Conservation (phyloP, 2,113 vertebrate genomes). For the Nymphicus hollandicus region DNA sequence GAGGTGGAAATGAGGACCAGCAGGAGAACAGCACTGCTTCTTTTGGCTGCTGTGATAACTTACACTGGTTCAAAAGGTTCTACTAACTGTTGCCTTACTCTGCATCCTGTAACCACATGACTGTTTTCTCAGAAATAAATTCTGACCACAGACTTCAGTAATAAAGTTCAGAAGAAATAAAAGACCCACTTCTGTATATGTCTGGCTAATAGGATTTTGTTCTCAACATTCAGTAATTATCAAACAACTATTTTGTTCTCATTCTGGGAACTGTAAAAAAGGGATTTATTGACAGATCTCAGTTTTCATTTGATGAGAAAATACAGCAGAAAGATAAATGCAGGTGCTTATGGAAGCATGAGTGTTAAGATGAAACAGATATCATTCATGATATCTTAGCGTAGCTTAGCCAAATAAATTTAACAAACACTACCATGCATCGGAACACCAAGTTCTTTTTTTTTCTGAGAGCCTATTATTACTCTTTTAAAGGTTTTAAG, state of each 20-base stretch:
- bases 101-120: neutral
- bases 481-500: neutral
- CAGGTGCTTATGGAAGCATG: neutral
- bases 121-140: neutral
- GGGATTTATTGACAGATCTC: neutral
- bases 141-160: neutral
- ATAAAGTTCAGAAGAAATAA: neutral
- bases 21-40: rapidly evolving
- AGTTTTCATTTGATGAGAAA: neutral
- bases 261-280: neutral
- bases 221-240: neutral
- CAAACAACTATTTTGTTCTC: neutral
- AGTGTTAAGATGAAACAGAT: neutral
- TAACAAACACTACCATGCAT: neutral
- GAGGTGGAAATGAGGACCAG: neutral
- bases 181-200: neutral
- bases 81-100: neutral
- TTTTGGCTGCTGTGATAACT: neutral
- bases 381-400: neutral
- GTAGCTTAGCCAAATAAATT: neutral
- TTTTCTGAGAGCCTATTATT: neutral
- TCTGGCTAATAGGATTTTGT: neutral
- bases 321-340: neutral
- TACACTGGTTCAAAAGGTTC: neutral
- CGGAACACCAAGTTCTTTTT: neutral